A percentile compares a stretch with the other conserved stretches of the same genome.
Evolutionary conservation across 2,888 invertebrate species (phyloP).

Genomic region (Amblyteles armatorius): DNA sequence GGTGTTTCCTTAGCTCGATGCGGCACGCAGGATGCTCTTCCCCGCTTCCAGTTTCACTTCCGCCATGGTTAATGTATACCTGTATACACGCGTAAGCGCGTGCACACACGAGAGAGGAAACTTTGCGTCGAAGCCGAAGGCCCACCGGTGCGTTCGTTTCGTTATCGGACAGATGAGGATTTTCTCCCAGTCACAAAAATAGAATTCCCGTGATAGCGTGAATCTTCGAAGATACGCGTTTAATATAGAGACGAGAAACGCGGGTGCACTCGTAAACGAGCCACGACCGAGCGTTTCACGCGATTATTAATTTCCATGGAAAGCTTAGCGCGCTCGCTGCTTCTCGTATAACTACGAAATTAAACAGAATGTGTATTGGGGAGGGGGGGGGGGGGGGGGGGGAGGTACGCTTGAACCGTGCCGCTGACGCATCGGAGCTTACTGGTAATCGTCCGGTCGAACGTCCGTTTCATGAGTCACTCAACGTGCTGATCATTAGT

Average conservation of each 20-base stretch:
- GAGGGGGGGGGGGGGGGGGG: not conserved
- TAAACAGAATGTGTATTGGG: slow-evolving; percentile 18
- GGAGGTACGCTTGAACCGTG: slow-evolving; percentile 9
- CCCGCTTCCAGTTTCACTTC: slow-evolving; percentile 44
- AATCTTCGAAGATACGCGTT: slow-evolving; percentile 5
- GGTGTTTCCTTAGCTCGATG: not conserved
- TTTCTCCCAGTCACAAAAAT: slow-evolving; percentile 25
- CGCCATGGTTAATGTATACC: not conserved
- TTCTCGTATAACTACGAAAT: slow-evolving; percentile 30
- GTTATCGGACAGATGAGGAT: slow-evolving; percentile 6
- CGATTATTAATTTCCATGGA: slow-evolving; percentile 48
- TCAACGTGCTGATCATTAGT: not conserved
- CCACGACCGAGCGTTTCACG: not conserved
- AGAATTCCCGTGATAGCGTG: slow-evolving; percentile 8
- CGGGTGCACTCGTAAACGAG: slow-evolving; percentile 13
- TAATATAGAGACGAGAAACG: not conserved
- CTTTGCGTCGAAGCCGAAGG: slow-evolving; percentile 12
- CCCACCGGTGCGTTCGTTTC: not conserved
- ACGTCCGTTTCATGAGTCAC: slow-evolving; percentile 10
- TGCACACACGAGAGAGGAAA: slow-evolving; percentile 21
- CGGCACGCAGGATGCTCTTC: slow-evolving; percentile 22
- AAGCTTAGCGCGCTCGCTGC: not conserved
- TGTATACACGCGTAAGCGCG: no score
- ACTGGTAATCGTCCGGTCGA: slow-evolving; percentile 10
- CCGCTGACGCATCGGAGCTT: slow-evolving; percentile 57